A percentile compares a stretch with the other conserved stretches of the same genome.
These are phyloP conservation scores for Onthophagus sagittarius DNA, from an alignment of 2,888 invertebrate genomes.

Conservation along the genomic window DNA sequence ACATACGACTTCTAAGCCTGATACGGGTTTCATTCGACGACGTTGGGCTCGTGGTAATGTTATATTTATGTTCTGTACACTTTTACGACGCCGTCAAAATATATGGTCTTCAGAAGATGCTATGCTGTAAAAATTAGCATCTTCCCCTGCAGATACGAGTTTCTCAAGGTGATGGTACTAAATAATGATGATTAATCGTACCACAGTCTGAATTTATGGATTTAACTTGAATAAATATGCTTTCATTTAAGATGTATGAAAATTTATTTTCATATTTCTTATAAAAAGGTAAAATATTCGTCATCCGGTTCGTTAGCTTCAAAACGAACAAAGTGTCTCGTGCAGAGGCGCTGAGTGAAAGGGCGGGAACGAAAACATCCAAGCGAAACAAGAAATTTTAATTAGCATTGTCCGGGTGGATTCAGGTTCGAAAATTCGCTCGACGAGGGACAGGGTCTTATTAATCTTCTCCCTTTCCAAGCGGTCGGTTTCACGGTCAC, in stretches of 20 bases:
- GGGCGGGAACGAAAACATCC: neutral
- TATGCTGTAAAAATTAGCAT: neutral
- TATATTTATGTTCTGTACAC: neutral
- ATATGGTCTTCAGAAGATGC: neutral
- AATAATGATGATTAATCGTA: neutral
- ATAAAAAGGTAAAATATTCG: neutral
- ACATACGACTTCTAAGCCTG: neutral
- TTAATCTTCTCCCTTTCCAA: neutral
- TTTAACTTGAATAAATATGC: neutral
- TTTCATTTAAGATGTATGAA: neutral
- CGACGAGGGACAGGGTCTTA: neutral
- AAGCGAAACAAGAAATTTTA: neutral
- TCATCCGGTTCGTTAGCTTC: neutral
- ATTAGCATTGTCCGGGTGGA: neutral
- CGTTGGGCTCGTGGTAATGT: neutral
- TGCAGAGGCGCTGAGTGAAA: neutral
- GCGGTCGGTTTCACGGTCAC: neutral
- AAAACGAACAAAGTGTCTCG: neutral
- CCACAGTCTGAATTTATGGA: neutral
- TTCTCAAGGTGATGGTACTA: neutral
- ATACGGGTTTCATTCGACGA: neutral
- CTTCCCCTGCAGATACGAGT: neutral
- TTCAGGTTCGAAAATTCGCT: neutral
- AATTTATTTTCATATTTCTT: too few species aligned
- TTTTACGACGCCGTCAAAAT: neutral